Base-by-base conservation (phyloP, 2,888 invertebrate species). In the Xestobium rufovillosum region DNA sequence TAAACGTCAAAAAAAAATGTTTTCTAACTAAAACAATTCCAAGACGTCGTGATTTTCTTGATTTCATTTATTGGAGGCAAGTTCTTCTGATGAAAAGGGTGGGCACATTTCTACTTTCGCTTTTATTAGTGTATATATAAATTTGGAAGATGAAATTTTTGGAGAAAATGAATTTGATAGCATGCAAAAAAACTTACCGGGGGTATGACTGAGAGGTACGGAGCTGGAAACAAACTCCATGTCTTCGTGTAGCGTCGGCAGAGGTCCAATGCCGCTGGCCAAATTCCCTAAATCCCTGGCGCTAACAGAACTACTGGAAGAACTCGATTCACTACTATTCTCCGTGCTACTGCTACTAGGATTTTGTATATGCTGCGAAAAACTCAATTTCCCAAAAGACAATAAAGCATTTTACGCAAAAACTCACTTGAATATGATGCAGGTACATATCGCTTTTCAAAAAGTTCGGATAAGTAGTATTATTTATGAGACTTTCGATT, bases 381-480 rank as follows among this genome's bases (percentile, higher is more conserved):
- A 14, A 31, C 14, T 4, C 13, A 31, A 30, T 13, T 12, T 2
- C 3, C 4, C 11, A 31, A 3, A 31, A 14, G 29, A 28, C 3
- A 3, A 10, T 4, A 31, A 27, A 28, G 33, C n/a, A 25, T 10
- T n/a, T n/a, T 8, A 19, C n/a, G n/a, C 6, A 19, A 19, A 6
- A 19, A 72, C 76, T 69, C 69, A 81, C 69, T 70, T 83, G 76
- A 68, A 87, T 80, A 68, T 85, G 83, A 61, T 80, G 76, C 57
- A 94, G 80, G 73, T 94, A 95, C 66, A 87, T 78, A 57, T 94
- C 92, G 53, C 92, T 92, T 53, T 83, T 83, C 48, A 96, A 76
- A 69, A 96, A 96, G 66, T 88, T 83, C 39, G 86, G 87, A 71
- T 95, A 95, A 43, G 88, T 85, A 41, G 88, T 84, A 61, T 83